Evolutionary conservation across 2,888 invertebrate genomes (phyloP), one percentile per base, ranked within the genome.

Genomic region (Ichneumon xanthorius): DNA sequence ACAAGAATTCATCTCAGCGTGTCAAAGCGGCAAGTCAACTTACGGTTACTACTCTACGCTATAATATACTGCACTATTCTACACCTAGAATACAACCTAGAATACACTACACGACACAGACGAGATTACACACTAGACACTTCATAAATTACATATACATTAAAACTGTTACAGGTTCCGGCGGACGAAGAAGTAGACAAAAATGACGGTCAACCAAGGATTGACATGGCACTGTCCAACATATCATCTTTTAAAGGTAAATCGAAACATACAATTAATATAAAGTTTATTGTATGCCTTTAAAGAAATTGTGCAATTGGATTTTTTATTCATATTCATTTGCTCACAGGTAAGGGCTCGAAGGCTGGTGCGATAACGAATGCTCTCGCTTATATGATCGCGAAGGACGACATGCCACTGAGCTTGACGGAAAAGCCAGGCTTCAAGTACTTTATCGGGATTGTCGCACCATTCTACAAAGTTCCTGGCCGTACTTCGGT

Each of bases 351-450:
- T 26, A 61, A 63, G 33, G 63, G 75, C 11, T 50, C 63, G 9
- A 75, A 75, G 50, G 63, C 75, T 26, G 50, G 63, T 2, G 40
- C 48, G 16, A 50, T 76, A 30, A 50, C 50, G 37, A 76, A 76
- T 53, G 63, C 50, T 19, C 26, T 65, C 5, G 22, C 65, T 19
- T 80, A 50, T 53, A 88, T 87, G 86, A 79, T 88, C 9, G 76
- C 83, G 19, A 78, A 70, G 26, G 67, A 80, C 22, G 40, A 72
- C 61, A 53, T 80, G 55, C 72, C 80, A n/a, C 70, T 72, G n/a
- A 22, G 45, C n/a, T 72, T 50, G 22, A 67, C 70, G 11, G 65
- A 78, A 55, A 82, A 82, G 11, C 45, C 77, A 72, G 71, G 73
- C 4, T 82, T 82, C 61, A 11, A 50, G 2, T 26, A 71, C 26